Evolutionary conservation across 1,140 invertebrate genomes (phyloP), one percentile per base, ranked within the genome.

Genomic region (Papilio machaon): DNA sequence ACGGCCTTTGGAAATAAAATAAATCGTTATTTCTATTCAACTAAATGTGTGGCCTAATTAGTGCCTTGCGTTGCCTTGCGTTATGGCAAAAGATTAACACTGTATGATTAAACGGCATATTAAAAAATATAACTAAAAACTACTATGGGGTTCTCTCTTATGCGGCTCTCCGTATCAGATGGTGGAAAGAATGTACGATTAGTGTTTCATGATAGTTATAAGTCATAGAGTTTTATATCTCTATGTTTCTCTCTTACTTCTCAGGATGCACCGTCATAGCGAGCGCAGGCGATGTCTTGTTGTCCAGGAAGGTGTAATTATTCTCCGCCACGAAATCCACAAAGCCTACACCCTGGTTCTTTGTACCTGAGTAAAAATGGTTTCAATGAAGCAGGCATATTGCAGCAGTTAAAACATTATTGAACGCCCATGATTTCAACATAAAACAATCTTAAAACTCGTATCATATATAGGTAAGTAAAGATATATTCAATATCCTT

Each of bases 271-370:
- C 90, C 0, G 90, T 80, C 4, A 94, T 23, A 0, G 89, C 43
- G 1, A 88, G 60, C 6, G 91, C 89, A n/a, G 86, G 73, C 5
- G 88, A 84, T 19, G 84, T 82, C 49, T 84, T 89, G 75, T 85
- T 87, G 73, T 94, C 87, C 80, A 95, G 38, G 47, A 94, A 84
- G 0, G 87, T 92, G 0, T 80, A 70, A 8, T 85, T 80, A 80
- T 91, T 94, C 81, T 92, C 91, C 0, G 89, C 88, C 0, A 90
- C 85, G 80, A 93, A 94, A 78, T 94, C 91, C 1, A 94, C 89
- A 81, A 91, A 94, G 9, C 85, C 87, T 0, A 95, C 87, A 4
- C 94, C 94, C 81, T 94, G 86, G 73, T 91, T 90, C 13, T 85
- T 73, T 13, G 91, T 91, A 82, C 87, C 93, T 94, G 82, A 15